Conservation (phyloP, 2,888 invertebrate genomes). For the Drosophila peninsularis region DNA sequence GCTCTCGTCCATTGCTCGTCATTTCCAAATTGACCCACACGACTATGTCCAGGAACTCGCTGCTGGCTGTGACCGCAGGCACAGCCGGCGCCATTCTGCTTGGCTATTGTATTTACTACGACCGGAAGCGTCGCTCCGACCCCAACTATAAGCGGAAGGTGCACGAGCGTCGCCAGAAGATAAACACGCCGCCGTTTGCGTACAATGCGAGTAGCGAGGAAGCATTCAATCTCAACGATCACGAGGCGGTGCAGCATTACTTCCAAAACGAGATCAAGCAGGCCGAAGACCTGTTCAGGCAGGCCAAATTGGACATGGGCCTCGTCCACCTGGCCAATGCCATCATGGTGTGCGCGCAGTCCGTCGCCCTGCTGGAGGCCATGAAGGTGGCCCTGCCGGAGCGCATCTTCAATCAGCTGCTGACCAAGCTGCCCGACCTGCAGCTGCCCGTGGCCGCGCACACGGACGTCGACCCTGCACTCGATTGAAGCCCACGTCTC, state of each 20-base stretch:
- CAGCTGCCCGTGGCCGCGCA: background rate
- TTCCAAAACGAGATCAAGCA: constrained; percentile 40
- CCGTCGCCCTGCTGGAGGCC: constrained; percentile 28
- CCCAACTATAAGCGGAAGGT: constrained; percentile 45
- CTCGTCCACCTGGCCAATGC: constrained; percentile 46
- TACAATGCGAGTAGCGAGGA: background rate
- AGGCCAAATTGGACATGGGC: constrained; percentile 37
- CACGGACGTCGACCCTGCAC: constrained; percentile 1
- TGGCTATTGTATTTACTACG: constrained; percentile 48
- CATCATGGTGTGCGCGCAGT: constrained; percentile 46
- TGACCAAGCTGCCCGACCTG: constrained; percentile 33
- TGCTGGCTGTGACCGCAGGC: constrained; percentile 25
- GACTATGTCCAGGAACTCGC: constrained; percentile 21
- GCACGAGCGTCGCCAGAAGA: constrained; percentile 38
- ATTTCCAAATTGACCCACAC: constrained; percentile 13
- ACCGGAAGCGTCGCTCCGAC: constrained; percentile 43
- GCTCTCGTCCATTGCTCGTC: background rate
- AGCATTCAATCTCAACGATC: constrained; percentile 14
- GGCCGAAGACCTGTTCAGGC: constrained; percentile 34
- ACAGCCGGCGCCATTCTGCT: constrained; percentile 32
- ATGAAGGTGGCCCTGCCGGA: constrained; percentile 36
- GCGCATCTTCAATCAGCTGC: constrained; percentile 23
- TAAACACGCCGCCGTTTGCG: background rate
- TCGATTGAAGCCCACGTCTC: constrained; percentile 12
- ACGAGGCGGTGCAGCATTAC: constrained; percentile 31